Evolutionary conservation across 2,888 invertebrate species (phyloP), one percentile per base, ranked within the genome.

Genomic region (Nymphalis polychloros): DNA sequence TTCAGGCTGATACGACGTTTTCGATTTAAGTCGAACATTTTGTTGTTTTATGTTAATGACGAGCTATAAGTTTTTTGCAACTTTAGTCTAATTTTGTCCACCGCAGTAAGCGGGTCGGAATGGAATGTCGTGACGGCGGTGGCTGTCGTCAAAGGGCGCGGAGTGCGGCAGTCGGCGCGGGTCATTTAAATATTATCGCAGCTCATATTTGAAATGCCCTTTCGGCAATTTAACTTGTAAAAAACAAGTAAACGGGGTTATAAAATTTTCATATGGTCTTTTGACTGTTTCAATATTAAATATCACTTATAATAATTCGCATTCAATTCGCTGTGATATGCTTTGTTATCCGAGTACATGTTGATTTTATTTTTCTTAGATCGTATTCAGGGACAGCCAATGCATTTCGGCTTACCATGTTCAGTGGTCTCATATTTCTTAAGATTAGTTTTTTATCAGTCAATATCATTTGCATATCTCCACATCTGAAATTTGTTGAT

Each of bases 131-230:
- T 52, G 69, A 59, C 63, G 64, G 63, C 55, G 71, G 50, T 46
- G 59, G 41, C 59, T 48, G 72, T 47, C 63, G 48, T 53, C 69
- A 69, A 74, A 71, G 71, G 66, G 46, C 70, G 66, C 67, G 62
- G 66, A 61, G 69, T 67, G 60, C 67, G 64, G 73, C 75, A 27
- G 49, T 48, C 64, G 66, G 61, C 63, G 59, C 76, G 19, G 75
- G 74, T 72, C 80, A 84, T 85, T 85, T 84, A 82, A 86, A 85
- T 86, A 84, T 85, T 81, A 79, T 80, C 78, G 78, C 79, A 74
- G 67, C 79, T 84, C 84, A 82, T 83, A 74, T 75, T 74, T 73
- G 72, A 73, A 73, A 78, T 78, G 70, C 48, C 67, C 69, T 72
- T 68, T 67, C 68, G 57, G 60, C 67, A 64, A 65, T 76, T 73